phyloP scores from a whole-genome alignment of 2,888 invertebrate species.

The Galeopsomyia nigrocyanea region DNA sequence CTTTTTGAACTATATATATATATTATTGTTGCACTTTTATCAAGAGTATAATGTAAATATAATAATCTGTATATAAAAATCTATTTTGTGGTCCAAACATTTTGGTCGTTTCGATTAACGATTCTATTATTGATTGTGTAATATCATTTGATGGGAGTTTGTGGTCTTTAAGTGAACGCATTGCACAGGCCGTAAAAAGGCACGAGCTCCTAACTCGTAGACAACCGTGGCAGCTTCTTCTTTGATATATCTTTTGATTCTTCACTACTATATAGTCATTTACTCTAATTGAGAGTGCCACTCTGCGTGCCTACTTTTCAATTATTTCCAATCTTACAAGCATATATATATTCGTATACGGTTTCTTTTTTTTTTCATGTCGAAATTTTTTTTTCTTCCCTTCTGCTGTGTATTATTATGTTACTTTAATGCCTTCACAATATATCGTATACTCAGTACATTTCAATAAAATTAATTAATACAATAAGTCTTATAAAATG shows the following conservation, averaged over 20 bases:
- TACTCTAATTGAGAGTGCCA: too few species aligned
- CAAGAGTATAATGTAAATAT: slow-evolving; percentile 23
- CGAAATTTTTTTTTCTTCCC: too few species aligned
- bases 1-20: slow-evolving; percentile 40
- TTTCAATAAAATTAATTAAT: slow-evolving; percentile 10
- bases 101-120: neutral
- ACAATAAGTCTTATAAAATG: slow-evolving; percentile 20
- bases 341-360: too few species aligned
- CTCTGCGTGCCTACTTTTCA: too few species aligned
- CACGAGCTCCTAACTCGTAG: slow-evolving; percentile 56
- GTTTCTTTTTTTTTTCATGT: too few species aligned
- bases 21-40: too few species aligned
- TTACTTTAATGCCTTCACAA: neutral
- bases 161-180: slow-evolving; percentile 47
- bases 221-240: slow-evolving; percentile 23
- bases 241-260: neutral
- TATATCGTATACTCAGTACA: slow-evolving; percentile 33
- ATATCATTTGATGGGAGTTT: slow-evolving; percentile 46
- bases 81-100: too few species aligned
- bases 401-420: neutral
- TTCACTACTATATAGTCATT: too few species aligned
- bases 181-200: slow-evolving; percentile 64
- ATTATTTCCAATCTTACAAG: too few species aligned
- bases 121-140: neutral
- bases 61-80: neutral